Percentiles rank a stretch among this genome's conserved stretches.
These are phyloP conservation scores for Epizoanthus fatuus DNA, from an alignment of 92 coral and sea anemone genomes.

Conservation along the genomic window DNA sequence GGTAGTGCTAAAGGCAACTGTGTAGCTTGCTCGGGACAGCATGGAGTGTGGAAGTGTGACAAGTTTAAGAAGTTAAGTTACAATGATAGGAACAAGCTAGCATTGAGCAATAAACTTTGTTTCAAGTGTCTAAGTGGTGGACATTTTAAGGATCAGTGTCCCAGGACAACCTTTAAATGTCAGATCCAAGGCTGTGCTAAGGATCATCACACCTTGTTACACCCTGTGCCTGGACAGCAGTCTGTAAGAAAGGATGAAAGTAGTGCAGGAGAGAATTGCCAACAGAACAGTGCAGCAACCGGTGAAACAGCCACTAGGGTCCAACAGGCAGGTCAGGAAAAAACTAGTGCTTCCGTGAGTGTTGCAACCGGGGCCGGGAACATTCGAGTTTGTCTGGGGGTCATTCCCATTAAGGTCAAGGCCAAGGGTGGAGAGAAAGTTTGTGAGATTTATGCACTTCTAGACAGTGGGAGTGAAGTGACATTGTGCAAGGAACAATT, in stretches of 20 bases:
- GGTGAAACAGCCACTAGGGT: neutral
- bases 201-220: conserved; percentile 2
- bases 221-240: conserved; percentile 17
- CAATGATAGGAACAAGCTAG: too few relatives aligned
- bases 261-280: neutral
- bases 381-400: neutral
- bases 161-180: too few relatives aligned
- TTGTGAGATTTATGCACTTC: conserved; percentile 10
- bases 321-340: neutral
- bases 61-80: too few relatives aligned
- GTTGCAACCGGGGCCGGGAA: conserved; percentile 12
- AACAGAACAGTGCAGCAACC: neutral
- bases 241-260: neutral
- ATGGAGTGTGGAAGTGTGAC: too few relatives aligned
- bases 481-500: neutral
- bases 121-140: neutral
- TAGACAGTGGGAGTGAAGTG: neutral
- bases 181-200: neutral
- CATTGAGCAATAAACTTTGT: too few relatives aligned
- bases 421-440: conserved; percentile 4
- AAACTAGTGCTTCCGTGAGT: conserved; percentile 4
- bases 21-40: too few relatives aligned
- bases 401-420: conserved; percentile 9
- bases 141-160: too few relatives aligned
- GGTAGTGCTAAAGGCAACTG: too few relatives aligned